A percentile compares a stretch with the other conserved stretches of the same genome.
Evolutionary conservation across 1,140 invertebrate species (phyloP).

Genomic region (Drosophila insularis): DNA sequence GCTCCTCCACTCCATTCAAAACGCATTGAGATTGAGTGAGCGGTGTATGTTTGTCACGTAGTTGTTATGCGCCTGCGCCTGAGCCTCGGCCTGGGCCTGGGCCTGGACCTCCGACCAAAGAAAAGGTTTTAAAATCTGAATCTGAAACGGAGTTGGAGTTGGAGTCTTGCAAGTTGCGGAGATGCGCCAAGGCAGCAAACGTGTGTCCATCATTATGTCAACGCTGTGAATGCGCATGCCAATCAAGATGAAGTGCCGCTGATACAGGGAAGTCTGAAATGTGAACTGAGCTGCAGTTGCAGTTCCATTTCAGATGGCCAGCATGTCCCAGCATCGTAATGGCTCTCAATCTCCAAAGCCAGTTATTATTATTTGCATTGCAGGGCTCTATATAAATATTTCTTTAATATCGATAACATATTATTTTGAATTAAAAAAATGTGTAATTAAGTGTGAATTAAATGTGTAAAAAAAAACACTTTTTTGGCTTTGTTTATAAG

Average conservation of each 20-base stretch:
- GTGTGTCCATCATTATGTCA: constrained; percentile 82
- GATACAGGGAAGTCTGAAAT: constrained; percentile 49
- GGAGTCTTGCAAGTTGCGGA: neutral
- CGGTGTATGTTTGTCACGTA: constrained; percentile 43
- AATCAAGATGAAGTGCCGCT: constrained; percentile 82
- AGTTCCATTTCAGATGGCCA: no score
- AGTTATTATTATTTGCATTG: no score
- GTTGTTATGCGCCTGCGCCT: constrained; percentile 37
- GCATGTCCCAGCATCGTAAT: no score
- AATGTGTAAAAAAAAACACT: no score
- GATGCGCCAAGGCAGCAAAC: constrained; percentile 31
- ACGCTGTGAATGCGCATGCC: constrained; percentile 82
- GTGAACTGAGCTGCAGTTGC: neutral
- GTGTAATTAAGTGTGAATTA: no score
- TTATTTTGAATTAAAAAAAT: no score
- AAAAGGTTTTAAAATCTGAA: neutral
- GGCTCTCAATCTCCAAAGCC: no score
- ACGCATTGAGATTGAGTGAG: constrained; percentile 39
- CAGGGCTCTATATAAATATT: no score
- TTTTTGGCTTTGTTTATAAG: no score
- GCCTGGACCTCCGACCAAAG: neutral
- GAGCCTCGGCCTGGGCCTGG: constrained; percentile 28
- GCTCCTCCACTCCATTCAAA: constrained; percentile 29
- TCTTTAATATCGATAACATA: no score
- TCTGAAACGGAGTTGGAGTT: neutral